phyloP scores from a whole-genome alignment of 2,888 invertebrate genomes.

The Zygothrica quintamaculata region DNA sequence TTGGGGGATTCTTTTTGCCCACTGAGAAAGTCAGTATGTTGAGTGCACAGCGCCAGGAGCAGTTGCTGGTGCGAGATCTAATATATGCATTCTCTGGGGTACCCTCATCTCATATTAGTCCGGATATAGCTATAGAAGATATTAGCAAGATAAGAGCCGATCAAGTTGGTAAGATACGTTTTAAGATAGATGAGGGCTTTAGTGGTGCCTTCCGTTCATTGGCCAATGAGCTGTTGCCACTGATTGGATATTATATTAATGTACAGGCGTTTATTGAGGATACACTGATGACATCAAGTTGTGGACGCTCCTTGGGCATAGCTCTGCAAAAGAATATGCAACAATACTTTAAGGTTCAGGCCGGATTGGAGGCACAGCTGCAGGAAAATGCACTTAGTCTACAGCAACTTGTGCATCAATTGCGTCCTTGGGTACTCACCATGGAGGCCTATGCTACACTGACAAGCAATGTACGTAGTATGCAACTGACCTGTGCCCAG shows the following conservation, averaged over 20 bases:
- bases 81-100: slow-evolving; percentile 70
- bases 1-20: slow-evolving; percentile 61
- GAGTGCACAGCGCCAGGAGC: slow-evolving; percentile 45
- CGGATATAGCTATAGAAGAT: slow-evolving; percentile 43
- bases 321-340: slow-evolving; percentile 38
- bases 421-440: slow-evolving; percentile 57
- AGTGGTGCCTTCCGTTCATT: slow-evolving; percentile 46
- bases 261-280: slow-evolving; percentile 65
- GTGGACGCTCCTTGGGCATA: slow-evolving; percentile 38
- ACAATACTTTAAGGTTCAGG: slow-evolving; percentile 49
- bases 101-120: slow-evolving; percentile 53
- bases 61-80: slow-evolving; percentile 54
- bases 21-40: slow-evolving; percentile 49
- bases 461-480: slow-evolving; percentile 28
- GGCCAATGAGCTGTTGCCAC: slow-evolving; percentile 52
- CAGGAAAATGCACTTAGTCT: slow-evolving; percentile 39
- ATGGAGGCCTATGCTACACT: slow-evolving; percentile 47
- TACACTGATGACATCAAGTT: slow-evolving; percentile 34
- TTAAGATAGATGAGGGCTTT: slow-evolving; percentile 59
- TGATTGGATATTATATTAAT: slow-evolving; percentile 57
- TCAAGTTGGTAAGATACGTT: slow-evolving; percentile 50
- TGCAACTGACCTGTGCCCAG: slow-evolving; percentile 36
- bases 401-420: slow-evolving; percentile 46
- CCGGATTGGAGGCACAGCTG: slow-evolving; percentile 52
- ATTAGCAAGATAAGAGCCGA: slow-evolving; percentile 25